Base-by-base conservation (phyloP, 2,888 invertebrate species). In the Pterostichus madidus region DNA sequence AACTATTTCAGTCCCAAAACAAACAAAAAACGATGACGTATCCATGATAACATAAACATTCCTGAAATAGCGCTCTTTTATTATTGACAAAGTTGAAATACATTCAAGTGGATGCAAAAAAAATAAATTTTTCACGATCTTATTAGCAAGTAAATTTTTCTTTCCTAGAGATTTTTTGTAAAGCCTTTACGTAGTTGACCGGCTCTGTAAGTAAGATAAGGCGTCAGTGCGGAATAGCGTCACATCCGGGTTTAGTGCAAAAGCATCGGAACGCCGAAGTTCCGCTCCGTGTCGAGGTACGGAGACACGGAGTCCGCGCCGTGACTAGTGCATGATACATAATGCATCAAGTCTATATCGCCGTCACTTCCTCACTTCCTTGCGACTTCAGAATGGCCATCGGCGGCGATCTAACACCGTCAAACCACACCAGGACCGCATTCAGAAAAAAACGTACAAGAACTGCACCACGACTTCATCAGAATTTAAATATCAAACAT, bases 281-380 rank as follows among this genome's bases (percentile, higher is more conserved):
- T 5, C 64, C n/a, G 11, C 8, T 2, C 32, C 64, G 64, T 64
- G 35, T 1, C 32, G 64, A 24, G n/a, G n/a, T n/a, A n/a, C 35
- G 46, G 15, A 24, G 24, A 24, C 24, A 44, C 15, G 15, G n/a
- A 5, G 2, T 10, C 15, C 17, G 77, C 77, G 56, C 10, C 56
- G 77, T 53, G 77, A 11, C 49, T 64, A 35, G 5, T 53, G 15
- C 75, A 32, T 81, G 81, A 81, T 81, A 81, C 81, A 81, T 81
- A 81, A 81, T 81, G 81, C 81, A 81, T 81, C 73, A 56, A 61
- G 81, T 75, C 75, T 81, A 75, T 81, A 81, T 81, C 75, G 81
- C 56, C 81, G 61, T 59, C 81, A 73, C 73, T 68, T 80, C 80
- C 80, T 59, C 81, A 73, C 56, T 68, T 80, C 80, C 80, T 71